These are phyloP conservation scores for Scelioninae gen. 1 DNA, from an alignment of 2,888 invertebrate species.

Conservation along the genomic window DNA sequence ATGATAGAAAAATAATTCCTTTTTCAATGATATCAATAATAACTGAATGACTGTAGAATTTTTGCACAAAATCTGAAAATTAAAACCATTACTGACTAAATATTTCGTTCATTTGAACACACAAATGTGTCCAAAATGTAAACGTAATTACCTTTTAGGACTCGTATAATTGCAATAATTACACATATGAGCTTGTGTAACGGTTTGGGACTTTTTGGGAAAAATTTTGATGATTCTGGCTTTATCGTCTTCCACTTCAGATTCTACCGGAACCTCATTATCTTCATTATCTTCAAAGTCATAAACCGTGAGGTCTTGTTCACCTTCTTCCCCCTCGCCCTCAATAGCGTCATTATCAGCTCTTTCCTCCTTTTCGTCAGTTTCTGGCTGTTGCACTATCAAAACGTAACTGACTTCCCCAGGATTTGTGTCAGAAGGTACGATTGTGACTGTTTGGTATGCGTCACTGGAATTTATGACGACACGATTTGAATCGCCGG, in stretches of 20 bases:
- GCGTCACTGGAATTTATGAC: constrained; percentile 87
- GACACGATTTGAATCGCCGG: constrained; percentile 84
- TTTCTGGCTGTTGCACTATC: constrained; percentile 91
- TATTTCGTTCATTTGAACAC: no score
- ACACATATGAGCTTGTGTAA: constrained; percentile 91
- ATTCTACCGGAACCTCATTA: constrained; percentile 85
- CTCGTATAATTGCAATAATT: constrained; percentile 96
- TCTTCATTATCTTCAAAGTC: constrained; percentile 84
- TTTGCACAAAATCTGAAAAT: no score
- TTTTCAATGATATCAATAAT: no score
- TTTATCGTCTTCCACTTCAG: constrained; percentile 88
- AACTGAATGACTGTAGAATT: no score
- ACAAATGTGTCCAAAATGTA: not conserved
- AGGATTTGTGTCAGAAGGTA: constrained; percentile 90
- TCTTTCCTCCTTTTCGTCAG: constrained; percentile 86
- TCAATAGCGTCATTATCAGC: constrained; percentile 84
- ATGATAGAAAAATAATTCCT: no score
- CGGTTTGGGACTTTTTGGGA: constrained; percentile 87
- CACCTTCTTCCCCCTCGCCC: constrained; percentile 84
- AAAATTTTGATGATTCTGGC: constrained; percentile 87
- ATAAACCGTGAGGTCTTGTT: constrained; percentile 84
- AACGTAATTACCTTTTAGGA: constrained; percentile 88
- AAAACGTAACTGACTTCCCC: constrained; percentile 95
- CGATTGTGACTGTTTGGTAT: constrained; percentile 93
- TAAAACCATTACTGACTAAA: no score